Percentiles rank a stretch among this genome's conserved stretches.
These are phyloP conservation scores for Lepus timidus DNA, from an alignment of 2,113 vertebrate genomes.

Conservation along the genomic window DNA sequence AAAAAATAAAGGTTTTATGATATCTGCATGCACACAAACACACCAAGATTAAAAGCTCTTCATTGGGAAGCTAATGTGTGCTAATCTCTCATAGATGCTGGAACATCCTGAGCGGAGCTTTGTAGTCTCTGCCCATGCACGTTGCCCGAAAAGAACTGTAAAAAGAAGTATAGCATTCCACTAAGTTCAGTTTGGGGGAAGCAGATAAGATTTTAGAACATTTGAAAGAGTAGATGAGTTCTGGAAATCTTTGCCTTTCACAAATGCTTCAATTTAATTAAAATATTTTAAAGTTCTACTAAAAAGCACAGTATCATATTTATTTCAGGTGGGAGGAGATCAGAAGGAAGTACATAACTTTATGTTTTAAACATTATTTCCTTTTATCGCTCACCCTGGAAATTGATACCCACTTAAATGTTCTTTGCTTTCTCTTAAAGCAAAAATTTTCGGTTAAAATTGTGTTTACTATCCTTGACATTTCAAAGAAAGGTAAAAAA, in stretches of 20 bases:
- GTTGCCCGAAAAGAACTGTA: background rate
- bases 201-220: background rate
- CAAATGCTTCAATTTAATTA: conserved; percentile 50
- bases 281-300: conserved; percentile 56
- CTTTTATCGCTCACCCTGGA: conserved; percentile 60
- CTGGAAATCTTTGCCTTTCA: conserved; percentile 4
- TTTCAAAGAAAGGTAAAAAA: conserved; percentile 65
- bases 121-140: background rate
- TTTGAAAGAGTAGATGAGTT: conserved; percentile 4
- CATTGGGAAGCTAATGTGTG: too few relatives aligned
- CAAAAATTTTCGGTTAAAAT: conserved; percentile 47
- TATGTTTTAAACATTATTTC: conserved; percentile 55
- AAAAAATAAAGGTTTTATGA: background rate
- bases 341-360: conserved; percentile 36
- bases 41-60: too few relatives aligned
- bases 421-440: conserved; percentile 68
- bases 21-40: background rate
- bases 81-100: background rate
- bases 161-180: background rate
- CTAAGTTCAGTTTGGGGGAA: background rate
- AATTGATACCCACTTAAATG: conserved; percentile 64
- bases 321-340: conserved; percentile 62
- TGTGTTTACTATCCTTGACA: conserved; percentile 55
- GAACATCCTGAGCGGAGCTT: background rate
- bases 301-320: background rate